A percentile compares a stretch with the other conserved stretches of the same genome.
Evolutionary conservation across 2,797 vertebrate genomes (phyloP).

Genomic region (Rhinogobio ventralis): DNA sequence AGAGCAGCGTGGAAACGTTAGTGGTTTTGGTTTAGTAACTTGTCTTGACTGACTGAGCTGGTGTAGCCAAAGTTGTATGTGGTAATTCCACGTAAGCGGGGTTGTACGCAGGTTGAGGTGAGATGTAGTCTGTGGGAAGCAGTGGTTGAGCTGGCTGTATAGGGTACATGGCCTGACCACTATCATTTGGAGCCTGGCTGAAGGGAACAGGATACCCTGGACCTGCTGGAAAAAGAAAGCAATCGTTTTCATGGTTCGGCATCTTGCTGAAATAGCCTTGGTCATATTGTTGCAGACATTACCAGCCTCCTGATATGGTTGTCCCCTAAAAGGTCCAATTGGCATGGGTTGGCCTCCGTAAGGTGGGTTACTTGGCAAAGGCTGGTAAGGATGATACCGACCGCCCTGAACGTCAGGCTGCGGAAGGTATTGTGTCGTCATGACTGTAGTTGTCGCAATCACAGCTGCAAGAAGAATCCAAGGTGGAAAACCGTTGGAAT

Average conservation of each 20-base stretch:
- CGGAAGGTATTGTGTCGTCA: constrained; percentile 70
- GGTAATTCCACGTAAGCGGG: constrained; percentile 83
- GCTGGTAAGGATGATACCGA: constrained; percentile 71
- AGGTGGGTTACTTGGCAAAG: constrained; percentile 67
- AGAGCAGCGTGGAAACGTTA: constrained; percentile 12
- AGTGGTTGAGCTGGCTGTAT: constrained; percentile 35
- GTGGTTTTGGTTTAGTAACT: constrained; percentile 66
- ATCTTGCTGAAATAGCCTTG: not conserved
- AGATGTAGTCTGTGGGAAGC: constrained; percentile 59
- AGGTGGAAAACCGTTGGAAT: not conserved
- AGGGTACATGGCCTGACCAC: constrained; percentile 62
- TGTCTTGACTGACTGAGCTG: constrained; percentile 61
- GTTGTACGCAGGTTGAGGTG: constrained; percentile 87
- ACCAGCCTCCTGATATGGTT: constrained; percentile 65
- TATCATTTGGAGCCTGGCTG: constrained; percentile 73
- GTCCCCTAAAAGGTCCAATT: constrained; percentile 37
- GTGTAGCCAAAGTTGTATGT: not conserved
- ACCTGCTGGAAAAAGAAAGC: constrained; percentile 55
- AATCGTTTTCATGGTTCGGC: not conserved
- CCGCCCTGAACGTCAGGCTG: constrained; percentile 63
- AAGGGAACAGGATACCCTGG: constrained; percentile 66
- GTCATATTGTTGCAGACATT: constrained; percentile 22
- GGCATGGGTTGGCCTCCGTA: constrained; percentile 62
- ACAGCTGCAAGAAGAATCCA: constrained; percentile 10
- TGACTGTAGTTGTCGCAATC: constrained; percentile 70